Evolutionary conservation across 2,797 vertebrate genomes (phyloP).

Genomic region (Podargus strigoides): DNA sequence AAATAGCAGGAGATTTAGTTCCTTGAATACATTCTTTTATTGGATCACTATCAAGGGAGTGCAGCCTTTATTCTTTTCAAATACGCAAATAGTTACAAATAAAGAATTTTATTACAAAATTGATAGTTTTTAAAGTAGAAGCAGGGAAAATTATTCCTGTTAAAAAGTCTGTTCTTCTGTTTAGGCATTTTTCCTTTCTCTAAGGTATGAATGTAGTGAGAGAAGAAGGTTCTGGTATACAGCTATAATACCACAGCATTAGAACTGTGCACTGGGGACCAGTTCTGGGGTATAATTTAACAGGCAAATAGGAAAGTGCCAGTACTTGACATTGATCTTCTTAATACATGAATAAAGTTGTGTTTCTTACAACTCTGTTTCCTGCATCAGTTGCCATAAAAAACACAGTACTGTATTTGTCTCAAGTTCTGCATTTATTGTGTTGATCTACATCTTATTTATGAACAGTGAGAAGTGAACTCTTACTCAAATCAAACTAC

Average conservation of each 20-base stretch:
- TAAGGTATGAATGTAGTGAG: not conserved
- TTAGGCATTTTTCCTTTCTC: not conserved
- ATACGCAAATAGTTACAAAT: not conserved
- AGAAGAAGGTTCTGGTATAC: not conserved
- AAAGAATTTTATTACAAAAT: conserved; percentile 1
- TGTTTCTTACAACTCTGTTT: not conserved
- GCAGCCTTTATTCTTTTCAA: not conserved
- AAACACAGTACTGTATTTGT: not conserved
- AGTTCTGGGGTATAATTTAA: not conserved
- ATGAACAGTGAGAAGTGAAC: not conserved
- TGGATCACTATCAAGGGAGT: not conserved
- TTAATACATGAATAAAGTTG: not conserved
- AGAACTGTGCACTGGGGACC: not conserved
- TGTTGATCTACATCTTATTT: not conserved
- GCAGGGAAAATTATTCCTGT: not conserved
- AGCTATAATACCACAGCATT: not conserved
- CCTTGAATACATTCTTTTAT: not conserved
- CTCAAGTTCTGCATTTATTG: not conserved
- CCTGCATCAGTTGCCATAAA: not conserved
- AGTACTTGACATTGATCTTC: not conserved
- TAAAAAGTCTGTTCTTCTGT: not conserved
- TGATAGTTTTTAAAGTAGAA: not conserved
- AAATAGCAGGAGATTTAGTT: conserved; percentile 27
- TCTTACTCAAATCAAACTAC: not conserved
- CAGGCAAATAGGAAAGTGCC: not conserved